A percentile compares a stretch with the other conserved stretches of the same genome.
phyloP scores from a whole-genome alignment of 1,140 invertebrate genomes.

The Drosophila grimshawi region DNA sequence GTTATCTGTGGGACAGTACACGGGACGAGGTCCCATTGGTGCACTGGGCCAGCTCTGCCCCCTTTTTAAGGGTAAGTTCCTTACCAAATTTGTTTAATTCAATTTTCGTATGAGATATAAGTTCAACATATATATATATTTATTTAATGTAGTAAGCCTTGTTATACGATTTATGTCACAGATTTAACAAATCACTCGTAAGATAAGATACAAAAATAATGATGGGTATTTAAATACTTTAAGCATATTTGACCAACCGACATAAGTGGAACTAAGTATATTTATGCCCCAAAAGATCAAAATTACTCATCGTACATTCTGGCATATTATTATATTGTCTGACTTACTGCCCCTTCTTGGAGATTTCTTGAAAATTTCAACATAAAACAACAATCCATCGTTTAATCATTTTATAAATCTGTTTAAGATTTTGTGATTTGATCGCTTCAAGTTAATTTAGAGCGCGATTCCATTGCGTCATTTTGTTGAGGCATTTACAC shows the following conservation, averaged over 20 bases:
- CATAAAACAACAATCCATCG: not conserved
- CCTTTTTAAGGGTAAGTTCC: slow-evolving; percentile 91
- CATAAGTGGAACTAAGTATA: slow-evolving; percentile 5
- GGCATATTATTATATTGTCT: slow-evolving; percentile 18
- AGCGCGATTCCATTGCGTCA: slow-evolving; percentile 45
- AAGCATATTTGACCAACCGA: not conserved
- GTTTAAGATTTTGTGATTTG: slow-evolving; percentile 14
- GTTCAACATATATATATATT: not conserved
- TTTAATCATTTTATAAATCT: slow-evolving; percentile 1
- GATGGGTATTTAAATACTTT: not conserved
- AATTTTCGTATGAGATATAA: not conserved
- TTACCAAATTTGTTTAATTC: not conserved
- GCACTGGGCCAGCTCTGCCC: slow-evolving; percentile 93
- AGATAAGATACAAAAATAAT: slow-evolving; percentile 1
- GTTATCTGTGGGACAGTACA: slow-evolving; percentile 92
- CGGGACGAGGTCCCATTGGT: slow-evolving; percentile 91
- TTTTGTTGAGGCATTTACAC: slow-evolving; percentile 41
- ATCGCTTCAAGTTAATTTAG: slow-evolving; percentile 2
- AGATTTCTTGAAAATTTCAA: not conserved
- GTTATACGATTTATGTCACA: not conserved
- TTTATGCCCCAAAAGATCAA: not conserved
- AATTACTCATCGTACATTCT: slow-evolving; percentile 14
- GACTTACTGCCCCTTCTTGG: not conserved
- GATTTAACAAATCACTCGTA: not conserved
- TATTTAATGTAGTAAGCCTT: too few relatives aligned